phyloP scores from a whole-genome alignment of 1,140 invertebrate genomes.

The Anoplophora glabripennis region DNA sequence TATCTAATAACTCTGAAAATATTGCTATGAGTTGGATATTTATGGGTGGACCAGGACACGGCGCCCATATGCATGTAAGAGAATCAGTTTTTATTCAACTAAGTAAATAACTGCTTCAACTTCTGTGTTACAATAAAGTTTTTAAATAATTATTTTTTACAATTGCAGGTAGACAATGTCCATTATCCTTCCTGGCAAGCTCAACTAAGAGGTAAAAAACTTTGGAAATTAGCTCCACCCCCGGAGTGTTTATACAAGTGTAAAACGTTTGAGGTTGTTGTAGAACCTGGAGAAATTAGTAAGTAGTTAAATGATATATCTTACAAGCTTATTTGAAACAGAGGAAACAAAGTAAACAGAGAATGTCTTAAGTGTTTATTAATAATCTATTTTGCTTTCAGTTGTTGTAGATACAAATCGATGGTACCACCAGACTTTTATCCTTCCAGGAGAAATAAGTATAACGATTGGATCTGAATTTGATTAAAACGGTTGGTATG shows the following conservation, averaged over 20 bases:
- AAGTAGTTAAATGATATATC: too few relatives aligned
- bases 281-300: constrained; percentile 89
- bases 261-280: constrained; percentile 62
- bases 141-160: constrained; percentile 2
- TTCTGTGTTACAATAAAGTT: not conserved
- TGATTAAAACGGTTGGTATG: constrained; percentile 59
- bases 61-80: constrained; percentile 90
- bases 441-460: constrained; percentile 83
- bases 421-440: constrained; percentile 91
- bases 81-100: too few relatives aligned
- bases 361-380: too few relatives aligned
- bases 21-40: constrained; percentile 93
- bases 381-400: constrained; percentile 51
- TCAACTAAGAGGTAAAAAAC: constrained; percentile 80
- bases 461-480: constrained; percentile 95
- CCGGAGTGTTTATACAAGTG: constrained; percentile 84
- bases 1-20: constrained; percentile 78
- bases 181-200: constrained; percentile 92
- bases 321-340: too few relatives aligned
- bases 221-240: constrained; percentile 83
- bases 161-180: constrained; percentile 81
- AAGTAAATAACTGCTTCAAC: too few relatives aligned
- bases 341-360: too few relatives aligned
- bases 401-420: constrained; percentile 90
- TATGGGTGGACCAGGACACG: constrained; percentile 89